Evolutionary conservation across 2,888 invertebrate genomes (phyloP).

Genomic region (Thysanoteuthis rhombus): DNA sequence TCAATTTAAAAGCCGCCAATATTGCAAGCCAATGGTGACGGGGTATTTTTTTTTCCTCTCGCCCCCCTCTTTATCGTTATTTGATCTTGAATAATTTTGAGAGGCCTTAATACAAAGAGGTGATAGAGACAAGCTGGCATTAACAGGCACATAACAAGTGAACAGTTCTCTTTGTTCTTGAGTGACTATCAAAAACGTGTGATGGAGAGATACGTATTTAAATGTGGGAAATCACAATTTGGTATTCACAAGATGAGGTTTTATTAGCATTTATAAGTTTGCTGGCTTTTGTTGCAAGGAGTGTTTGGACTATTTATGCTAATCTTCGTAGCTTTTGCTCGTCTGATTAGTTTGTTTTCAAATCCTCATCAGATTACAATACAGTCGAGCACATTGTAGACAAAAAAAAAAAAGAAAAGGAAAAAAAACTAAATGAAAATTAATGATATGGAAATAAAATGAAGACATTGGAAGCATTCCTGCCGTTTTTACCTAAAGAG

Average conservation of each 20-base stretch:
- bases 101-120: slow-evolving; percentile 12
- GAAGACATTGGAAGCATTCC: not conserved
- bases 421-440: too few relatives aligned
- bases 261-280: slow-evolving; percentile 12
- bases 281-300: not conserved
- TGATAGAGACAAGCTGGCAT: not conserved
- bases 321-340: not conserved
- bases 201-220: not conserved
- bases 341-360: not conserved
- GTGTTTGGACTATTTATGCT: not conserved
- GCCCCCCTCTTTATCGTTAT: not conserved
- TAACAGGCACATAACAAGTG: not conserved
- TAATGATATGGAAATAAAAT: not conserved
- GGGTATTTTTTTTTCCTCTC: not conserved
- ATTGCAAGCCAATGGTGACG: not conserved
- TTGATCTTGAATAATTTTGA: not conserved
- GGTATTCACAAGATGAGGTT: not conserved
- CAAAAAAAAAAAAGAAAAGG: not conserved
- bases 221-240: not conserved
- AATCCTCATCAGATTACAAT: not conserved
- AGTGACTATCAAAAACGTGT: not conserved
- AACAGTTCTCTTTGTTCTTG: not conserved
- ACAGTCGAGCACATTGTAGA: not conserved
- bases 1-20: not conserved
- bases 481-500: not conserved